Evolutionary conservation across 1,140 invertebrate species (phyloP), one percentile per base, ranked within the genome.

Genomic region (Rhizoglyphus robini): DNA sequence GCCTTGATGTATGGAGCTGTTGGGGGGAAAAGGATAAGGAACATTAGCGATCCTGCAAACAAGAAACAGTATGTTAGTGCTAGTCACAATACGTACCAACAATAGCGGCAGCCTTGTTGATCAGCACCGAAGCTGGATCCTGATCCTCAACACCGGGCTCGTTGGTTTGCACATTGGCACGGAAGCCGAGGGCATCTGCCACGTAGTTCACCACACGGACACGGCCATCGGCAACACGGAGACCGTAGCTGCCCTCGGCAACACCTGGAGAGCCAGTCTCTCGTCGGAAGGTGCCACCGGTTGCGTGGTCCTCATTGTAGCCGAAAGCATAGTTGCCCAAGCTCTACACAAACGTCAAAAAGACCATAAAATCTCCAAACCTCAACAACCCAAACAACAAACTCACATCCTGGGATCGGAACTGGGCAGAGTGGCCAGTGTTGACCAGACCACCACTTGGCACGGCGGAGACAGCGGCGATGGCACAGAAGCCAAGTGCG

Each of bases 161-260:
- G 25, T 72, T 72, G 51, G 71, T 69, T n/a, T 67, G 61, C 34
- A 73, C 69, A 41, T 65, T 62, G 47, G 69, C 68, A 23, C 48
- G 48, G 48, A 51, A 51, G 13, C 48, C 48, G 23, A 20, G 48
- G 13, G 15, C 48, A 51, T 71, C 70, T 23, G 70, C 70, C 23
- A 71, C 70, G 66, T 73, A 73, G 58, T 71, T 72, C 13, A 73
- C 72, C 15, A 72, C 62, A 25, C 72, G 67, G 23, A 65, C 34
- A 41, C 72, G 67, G 15, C 72, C 72, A 48, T 73, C 72, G 59
- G 69, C 67, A 38, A 72, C 72, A 32, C 66, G 29, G 4, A 73
- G 66, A n/a, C 72, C 72, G 46, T 73, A 73, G 0, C 68, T 70
- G 27, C 72, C 72, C 29, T 68, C 51, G 5, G 69, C 67, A 30